Evolutionary conservation across 2,797 vertebrate species (phyloP).

Genomic region (Brotula barbata): DNA sequence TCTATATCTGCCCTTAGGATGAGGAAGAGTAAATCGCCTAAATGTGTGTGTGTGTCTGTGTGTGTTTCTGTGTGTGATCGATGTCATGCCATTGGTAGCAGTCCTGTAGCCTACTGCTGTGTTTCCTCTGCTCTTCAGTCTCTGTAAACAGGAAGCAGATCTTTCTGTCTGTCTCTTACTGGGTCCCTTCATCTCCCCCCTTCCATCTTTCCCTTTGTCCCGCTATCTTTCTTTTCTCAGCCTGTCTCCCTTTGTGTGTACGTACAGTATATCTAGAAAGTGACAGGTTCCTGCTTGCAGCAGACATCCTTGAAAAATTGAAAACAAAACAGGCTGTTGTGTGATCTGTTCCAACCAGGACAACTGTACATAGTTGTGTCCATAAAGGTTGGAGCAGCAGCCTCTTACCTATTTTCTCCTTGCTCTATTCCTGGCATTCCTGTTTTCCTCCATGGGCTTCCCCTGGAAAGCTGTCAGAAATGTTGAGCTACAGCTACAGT

Average conservation of each 20-base stretch:
- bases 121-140: constrained; percentile 61
- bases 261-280: constrained; percentile 40
- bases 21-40: constrained; percentile 35
- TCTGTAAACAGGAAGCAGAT: constrained; percentile 73
- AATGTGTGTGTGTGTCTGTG: constrained; percentile 16
- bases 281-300: constrained; percentile 32
- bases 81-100: constrained; percentile 33
- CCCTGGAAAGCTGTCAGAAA: constrained; percentile 65
- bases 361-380: constrained; percentile 41
- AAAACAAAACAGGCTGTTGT: constrained; percentile 37
- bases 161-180: constrained; percentile 45
- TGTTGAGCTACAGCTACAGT: constrained; percentile 44
- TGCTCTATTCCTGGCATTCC: constrained; percentile 71
- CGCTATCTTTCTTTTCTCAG: constrained; percentile 34
- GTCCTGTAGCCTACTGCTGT: constrained; percentile 32
- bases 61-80: constrained; percentile 19
- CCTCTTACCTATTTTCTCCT: constrained; percentile 60
- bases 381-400: constrained; percentile 28
- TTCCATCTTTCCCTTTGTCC: constrained; percentile 35
- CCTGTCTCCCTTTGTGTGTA: constrained; percentile 20
- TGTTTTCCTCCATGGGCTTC: constrained; percentile 63
- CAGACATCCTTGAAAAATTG: constrained; percentile 31
- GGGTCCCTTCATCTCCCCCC: constrained; percentile 47
- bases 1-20: constrained; percentile 55
- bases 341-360: constrained; percentile 32